Conservation (phyloP, 2,888 invertebrate species). For the Nephrocerus scutellatus region DNA sequence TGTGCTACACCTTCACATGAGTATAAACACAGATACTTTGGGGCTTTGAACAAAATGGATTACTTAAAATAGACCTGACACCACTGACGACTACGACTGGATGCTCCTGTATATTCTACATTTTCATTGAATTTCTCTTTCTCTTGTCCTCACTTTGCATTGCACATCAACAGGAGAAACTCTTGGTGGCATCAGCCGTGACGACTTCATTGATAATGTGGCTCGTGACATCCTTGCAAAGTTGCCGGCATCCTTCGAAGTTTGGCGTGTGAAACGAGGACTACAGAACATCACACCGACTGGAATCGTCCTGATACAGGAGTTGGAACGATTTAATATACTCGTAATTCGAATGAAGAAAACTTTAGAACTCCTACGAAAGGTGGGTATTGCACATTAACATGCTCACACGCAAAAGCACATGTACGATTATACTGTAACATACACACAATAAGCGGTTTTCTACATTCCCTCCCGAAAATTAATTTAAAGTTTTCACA, state of each 20-base stretch:
- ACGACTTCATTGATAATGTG: conserved; percentile 75
- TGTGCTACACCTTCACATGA: too few species aligned
- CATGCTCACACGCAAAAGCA: too few species aligned
- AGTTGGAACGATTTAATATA: conserved; percentile 80
- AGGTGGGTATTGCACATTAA: conserved; percentile 39
- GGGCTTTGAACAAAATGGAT: too few species aligned
- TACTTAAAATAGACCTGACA: too few species aligned
- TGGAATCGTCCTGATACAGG: conserved; percentile 79
- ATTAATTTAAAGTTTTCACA: too few species aligned
- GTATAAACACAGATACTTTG: too few species aligned
- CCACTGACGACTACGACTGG: too few species aligned
- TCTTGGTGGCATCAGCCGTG: conserved; percentile 69
- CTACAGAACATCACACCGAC: conserved; percentile 78
- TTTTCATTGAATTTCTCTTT: conserved; percentile 18
- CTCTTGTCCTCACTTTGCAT: conserved; percentile 9
- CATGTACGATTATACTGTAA: too few species aligned
- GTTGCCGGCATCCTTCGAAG: conserved; percentile 69
- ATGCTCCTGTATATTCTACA: too few species aligned
- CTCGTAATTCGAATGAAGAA: conserved; percentile 63
- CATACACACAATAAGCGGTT: too few species aligned
- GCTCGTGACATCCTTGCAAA: conserved; percentile 71
- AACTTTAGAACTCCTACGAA: conserved; percentile 66
- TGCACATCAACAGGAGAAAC: conserved; percentile 53
- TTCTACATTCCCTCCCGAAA: too few species aligned
- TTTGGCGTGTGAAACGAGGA: conserved; percentile 71